phyloP scores from a whole-genome alignment of 2,888 invertebrate species.

The Leptogaster cylindrica region DNA sequence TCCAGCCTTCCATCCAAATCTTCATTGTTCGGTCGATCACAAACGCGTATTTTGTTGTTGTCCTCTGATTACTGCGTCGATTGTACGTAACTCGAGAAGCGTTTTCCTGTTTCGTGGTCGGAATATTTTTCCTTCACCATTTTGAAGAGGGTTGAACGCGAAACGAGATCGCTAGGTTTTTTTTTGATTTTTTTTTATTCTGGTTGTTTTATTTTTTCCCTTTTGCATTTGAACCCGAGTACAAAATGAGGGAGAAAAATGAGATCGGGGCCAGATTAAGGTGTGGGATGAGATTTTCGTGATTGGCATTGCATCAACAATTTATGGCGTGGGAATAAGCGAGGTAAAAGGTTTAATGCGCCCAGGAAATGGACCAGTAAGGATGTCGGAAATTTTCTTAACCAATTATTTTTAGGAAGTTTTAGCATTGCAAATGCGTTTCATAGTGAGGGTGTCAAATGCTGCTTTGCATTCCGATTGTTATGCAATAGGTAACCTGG shows the following conservation, averaged over 20 bases:
- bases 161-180: conserved; percentile 19
- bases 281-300: background rate
- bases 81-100: conserved; percentile 46
- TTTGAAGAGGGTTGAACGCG: conserved; percentile 40
- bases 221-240: too few species aligned
- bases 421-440: too few species aligned
- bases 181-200: too few species aligned
- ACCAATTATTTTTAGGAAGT: too few species aligned
- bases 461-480: too few species aligned
- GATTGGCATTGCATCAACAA: background rate
- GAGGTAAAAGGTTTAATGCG: too few species aligned
- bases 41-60: conserved; percentile 10
- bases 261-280: background rate
- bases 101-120: conserved; percentile 45
- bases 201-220: too few species aligned
- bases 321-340: conserved; percentile 1
- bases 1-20: conserved; percentile 38
- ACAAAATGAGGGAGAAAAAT: background rate
- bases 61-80: conserved; percentile 39
- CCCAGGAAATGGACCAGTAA: too few species aligned
- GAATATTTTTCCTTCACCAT: conserved; percentile 5
- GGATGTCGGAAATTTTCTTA: too few species aligned
- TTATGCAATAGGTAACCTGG: too few species aligned
- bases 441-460: too few species aligned
- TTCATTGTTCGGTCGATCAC: conserved; percentile 36